phyloP scores from a whole-genome alignment of 2,797 vertebrate genomes.

The Typhlichthys eigenmanni region DNA sequence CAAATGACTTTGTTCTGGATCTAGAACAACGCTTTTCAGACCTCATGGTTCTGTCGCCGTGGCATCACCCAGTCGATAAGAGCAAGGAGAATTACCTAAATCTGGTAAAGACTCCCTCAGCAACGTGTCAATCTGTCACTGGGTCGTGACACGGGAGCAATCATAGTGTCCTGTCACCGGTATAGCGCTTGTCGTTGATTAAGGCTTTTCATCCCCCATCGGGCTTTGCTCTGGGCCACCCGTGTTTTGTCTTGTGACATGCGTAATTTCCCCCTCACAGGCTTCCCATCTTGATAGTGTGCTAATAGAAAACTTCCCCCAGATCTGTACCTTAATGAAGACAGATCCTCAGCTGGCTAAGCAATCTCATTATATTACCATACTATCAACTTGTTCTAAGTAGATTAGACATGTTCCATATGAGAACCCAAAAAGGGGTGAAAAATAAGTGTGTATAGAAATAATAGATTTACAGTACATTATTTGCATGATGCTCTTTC shows the following conservation, averaged over 20 bases:
- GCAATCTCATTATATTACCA: constrained; percentile 64
- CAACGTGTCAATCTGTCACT: constrained; percentile 56
- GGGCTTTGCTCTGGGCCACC: constrained; percentile 47
- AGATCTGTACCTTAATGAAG: constrained; percentile 74
- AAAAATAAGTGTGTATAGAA: constrained; percentile 21
- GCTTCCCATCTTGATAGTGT: constrained; percentile 70
- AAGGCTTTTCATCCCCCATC: constrained; percentile 67
- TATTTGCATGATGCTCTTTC: constrained; percentile 15
- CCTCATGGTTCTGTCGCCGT: constrained; percentile 28
- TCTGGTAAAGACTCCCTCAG: constrained; percentile 30
- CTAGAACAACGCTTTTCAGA: too few species aligned
- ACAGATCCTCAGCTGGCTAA: constrained; percentile 68
- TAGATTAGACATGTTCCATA: constrained; percentile 62
- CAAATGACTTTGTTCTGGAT: too few species aligned
- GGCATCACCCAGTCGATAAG: constrained; percentile 46
- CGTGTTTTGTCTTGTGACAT: constrained; percentile 67
- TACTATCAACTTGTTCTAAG: constrained; percentile 69
- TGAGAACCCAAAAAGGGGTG: constrained; percentile 17
- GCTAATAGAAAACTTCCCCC: constrained; percentile 72
- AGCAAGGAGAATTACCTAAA: constrained; percentile 40
- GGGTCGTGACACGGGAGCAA: constrained; percentile 45
- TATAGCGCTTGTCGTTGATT: constrained; percentile 63
- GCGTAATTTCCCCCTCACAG: constrained; percentile 67
- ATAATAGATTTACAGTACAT: constrained; percentile 35
- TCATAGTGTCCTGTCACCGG: constrained; percentile 57